These are phyloP conservation scores for Chironomus riparius DNA, from an alignment of 2,888 invertebrate genomes.

Conservation along the genomic window DNA sequence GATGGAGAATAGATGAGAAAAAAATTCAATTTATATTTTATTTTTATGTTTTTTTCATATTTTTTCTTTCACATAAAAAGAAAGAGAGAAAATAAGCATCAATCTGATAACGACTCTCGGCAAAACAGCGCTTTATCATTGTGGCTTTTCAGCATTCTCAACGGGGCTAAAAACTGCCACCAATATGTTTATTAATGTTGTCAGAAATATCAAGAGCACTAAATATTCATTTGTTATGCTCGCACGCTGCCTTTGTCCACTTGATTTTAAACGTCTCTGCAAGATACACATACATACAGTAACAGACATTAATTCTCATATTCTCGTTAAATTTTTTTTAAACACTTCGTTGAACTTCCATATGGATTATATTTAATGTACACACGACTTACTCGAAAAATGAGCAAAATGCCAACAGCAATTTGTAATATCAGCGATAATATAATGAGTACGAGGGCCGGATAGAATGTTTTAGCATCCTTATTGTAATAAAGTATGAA, in stretches of 20 bases:
- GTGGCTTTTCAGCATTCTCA: background rate
- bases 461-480: slow-evolving; percentile 9
- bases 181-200: slow-evolving; percentile 15
- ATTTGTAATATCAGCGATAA: slow-evolving; percentile 18
- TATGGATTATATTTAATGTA: background rate
- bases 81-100: background rate
- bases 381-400: slow-evolving; percentile 15
- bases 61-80: background rate
- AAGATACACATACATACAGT: background rate
- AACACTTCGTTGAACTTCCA: background rate
- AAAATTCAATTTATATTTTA: slow-evolving; percentile 9
- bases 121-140: background rate
- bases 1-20: background rate
- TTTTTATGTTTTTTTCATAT: background rate
- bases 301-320: background rate
- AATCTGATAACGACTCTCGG: background rate
- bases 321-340: background rate
- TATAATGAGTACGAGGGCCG: background rate
- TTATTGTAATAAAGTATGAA: slow-evolving; percentile 21
- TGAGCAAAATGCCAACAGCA: slow-evolving; percentile 15
- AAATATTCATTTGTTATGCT: slow-evolving; percentile 13
- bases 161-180: slow-evolving; percentile 6
- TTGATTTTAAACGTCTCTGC: slow-evolving; percentile 17
- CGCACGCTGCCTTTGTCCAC: background rate
- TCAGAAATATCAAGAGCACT: slow-evolving; percentile 15